Evolutionary conservation across 1,140 invertebrate genomes (phyloP).

Genomic region (Luehdorfia chinensis): DNA sequence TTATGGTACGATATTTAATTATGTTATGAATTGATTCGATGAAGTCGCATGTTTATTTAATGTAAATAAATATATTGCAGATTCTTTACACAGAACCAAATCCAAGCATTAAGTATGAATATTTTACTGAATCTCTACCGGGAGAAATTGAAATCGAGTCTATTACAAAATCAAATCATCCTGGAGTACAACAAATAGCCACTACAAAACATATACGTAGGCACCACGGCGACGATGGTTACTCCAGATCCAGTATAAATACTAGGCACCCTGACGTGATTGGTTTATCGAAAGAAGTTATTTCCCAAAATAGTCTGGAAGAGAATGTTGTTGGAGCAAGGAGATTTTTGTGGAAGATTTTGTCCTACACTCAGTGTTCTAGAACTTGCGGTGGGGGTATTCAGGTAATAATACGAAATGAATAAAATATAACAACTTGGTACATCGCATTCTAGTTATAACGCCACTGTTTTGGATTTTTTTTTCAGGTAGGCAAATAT

Average conservation of each 20-base stretch:
- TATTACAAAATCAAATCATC: conserved; percentile 30
- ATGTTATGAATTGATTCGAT: not conserved
- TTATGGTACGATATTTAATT: conserved; percentile 80
- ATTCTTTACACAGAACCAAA: conserved; percentile 87
- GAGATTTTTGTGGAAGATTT: conserved; percentile 87
- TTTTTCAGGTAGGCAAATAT: conserved; percentile 53
- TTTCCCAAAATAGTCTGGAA: conserved; percentile 31
- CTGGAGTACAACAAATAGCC: conserved; percentile 30
- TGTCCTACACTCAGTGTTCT: conserved; percentile 86
- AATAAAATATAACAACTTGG: not conserved
- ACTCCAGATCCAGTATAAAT: conserved; percentile 24
- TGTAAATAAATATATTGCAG: conserved; percentile 67
- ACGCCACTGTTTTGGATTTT: not conserved
- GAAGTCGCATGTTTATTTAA: not conserved
- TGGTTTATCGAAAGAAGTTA: conserved; percentile 33
- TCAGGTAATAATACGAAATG: conserved; percentile 35
- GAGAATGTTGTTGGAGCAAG: conserved; percentile 70
- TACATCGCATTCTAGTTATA: too few relatives aligned
- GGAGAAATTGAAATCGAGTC: conserved; percentile 53
- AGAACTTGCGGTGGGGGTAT: conserved; percentile 89
- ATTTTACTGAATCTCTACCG: conserved; percentile 77
- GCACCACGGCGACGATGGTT: conserved; percentile 51
- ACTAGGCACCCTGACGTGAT: conserved; percentile 33
- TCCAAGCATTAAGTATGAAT: conserved; percentile 93
- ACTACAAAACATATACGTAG: conserved; percentile 51